Evolutionary conservation across 1,140 invertebrate genomes (phyloP), one percentile per base, ranked within the genome.

Genomic region (Pemphigus obesinymphae): DNA sequence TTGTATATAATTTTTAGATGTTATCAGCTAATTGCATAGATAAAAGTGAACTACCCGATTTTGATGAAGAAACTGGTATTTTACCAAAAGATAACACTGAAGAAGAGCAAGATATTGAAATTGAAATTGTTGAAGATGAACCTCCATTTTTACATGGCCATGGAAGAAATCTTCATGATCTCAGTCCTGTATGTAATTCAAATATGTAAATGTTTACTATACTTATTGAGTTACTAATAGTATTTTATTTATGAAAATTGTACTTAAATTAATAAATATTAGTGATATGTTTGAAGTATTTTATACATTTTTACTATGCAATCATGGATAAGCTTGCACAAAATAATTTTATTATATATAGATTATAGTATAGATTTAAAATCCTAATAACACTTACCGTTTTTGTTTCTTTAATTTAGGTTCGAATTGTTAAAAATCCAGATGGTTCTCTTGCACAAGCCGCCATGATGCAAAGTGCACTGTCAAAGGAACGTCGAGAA

Each of bases 381-480:
- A 63, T 29, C 0, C 37, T 3, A 50, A 66, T 66, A n/a, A 23
- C 0, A 37, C 3, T 40, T 66, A 31, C n/a, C 23, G 0, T 5
- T 68, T 61, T 26, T 66, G 66, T 53, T 72, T 15, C 29, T 29
- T 84, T 84, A 1, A 31, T 37, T 80, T 50, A 85, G 85, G 85
- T 85, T 6, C 90, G 98, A 85, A 99, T 99, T 84, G 97, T 99
- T 0, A 99, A 99, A 88, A 99, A 99, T 90, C 98, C 98, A 13
- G 97, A 99, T 89, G 98, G 98, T 0, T 98, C 96, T 0, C 88
- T 99, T 23, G 97, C 97, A 0, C 98, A 95, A 86, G 96, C 98
- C 1, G 98, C 98, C 1, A 98, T 99, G 96, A 99, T 99, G 97
- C 98, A 99, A 87, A 96, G 94, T 68, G 98, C 98, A 1, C 86